A percentile compares a stretch with the other conserved stretches of the same genome.
phyloP scores from a whole-genome alignment of 2,113 vertebrate genomes.

The Anarrhichthys ocellatus region DNA sequence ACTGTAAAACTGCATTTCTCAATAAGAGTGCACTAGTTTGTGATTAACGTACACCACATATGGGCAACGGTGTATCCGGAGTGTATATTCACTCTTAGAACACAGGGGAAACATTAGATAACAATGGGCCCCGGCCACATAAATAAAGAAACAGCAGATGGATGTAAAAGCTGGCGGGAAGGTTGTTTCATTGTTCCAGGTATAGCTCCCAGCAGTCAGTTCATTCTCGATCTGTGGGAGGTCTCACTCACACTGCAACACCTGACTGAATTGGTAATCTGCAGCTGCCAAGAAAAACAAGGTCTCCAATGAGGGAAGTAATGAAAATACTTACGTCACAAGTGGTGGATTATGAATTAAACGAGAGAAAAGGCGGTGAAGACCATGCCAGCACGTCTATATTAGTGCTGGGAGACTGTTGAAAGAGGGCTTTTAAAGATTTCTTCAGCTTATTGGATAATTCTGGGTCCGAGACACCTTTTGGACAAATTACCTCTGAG shows the following conservation, averaged over 20 bases:
- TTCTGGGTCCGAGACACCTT: conserved; percentile 1
- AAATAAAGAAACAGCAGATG: conserved; percentile 47
- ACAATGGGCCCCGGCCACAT: background rate
- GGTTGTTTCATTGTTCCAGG: conserved; percentile 36
- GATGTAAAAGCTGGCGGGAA: conserved; percentile 25
- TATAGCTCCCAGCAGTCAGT: conserved; percentile 33
- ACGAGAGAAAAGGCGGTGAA: conserved; percentile 1
- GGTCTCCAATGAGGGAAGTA: conserved; percentile 4
- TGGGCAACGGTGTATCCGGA: background rate
- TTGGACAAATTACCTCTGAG: conserved; percentile 6
- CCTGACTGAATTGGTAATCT: conserved; percentile 36
- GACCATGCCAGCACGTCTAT: conserved; percentile 10
- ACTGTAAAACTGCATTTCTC: conserved; percentile 59
- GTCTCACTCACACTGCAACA: conserved; percentile 16
- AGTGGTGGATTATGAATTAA: background rate
- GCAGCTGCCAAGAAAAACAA: conserved; percentile 24
- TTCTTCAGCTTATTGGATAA: conserved; percentile 15
- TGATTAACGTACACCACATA: conserved; percentile 6
- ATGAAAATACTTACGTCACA: too few relatives aligned
- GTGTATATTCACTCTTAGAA: background rate
- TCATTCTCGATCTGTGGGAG: conserved; percentile 22
- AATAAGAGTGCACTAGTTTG: conserved; percentile 30
- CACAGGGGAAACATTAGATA: background rate
- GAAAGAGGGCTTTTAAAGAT: background rate
- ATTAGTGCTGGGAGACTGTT: conserved; percentile 1